Evolutionary conservation across 2,797 vertebrate genomes (phyloP), one percentile per base, ranked within the genome.

Genomic region (Cryptoprocta ferox): DNA sequence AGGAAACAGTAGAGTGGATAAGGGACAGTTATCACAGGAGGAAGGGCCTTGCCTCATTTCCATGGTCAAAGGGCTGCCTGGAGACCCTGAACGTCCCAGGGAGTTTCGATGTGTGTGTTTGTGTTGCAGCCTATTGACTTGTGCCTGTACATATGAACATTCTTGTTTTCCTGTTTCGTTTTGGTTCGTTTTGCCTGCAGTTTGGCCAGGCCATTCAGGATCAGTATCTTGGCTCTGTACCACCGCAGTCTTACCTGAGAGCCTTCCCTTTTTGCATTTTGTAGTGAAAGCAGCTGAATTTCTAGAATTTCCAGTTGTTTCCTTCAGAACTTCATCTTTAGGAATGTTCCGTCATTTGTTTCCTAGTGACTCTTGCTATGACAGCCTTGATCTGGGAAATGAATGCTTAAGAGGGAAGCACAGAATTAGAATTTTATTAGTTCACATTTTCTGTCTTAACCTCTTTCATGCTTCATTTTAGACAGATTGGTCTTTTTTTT

Each of bases 1-100:
- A 95, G 80, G 85, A 96, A 95, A 96, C 1, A 11, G 68, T 86
- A 78, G 12, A 89, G 19, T 80, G 86, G 95, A 97, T 97, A 66
- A 73, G 68, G 32, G 94, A 88, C 94, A 50, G 86, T 39, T 93
- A 65, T 73, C 61, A 75, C 94, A 50, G 89, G 89, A 98, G 97
- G 95, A 97, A 93, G 76, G 0, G 0, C 0, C 0, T 50, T 35
- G n/a, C 45, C 73, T 37, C 8, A 0, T 87, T 83, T 65, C 73
- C 90, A 32, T 11, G 21, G 90, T 71, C 28, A 21, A 50, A 75
- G 39, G 42, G 70, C 81, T 70, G 78, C 79, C 66, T 9, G 0
- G 7, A 39, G 76, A 75, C 65, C 53, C 63, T 3, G 5, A 26
- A 53, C 26, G 3, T 45, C 87, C 35, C 37, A 18, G 28, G 65